Evolutionary conservation across 2,888 invertebrate genomes (phyloP), one percentile per base, ranked within the genome.

Genomic region (Thysanoteuthis rhombus): DNA sequence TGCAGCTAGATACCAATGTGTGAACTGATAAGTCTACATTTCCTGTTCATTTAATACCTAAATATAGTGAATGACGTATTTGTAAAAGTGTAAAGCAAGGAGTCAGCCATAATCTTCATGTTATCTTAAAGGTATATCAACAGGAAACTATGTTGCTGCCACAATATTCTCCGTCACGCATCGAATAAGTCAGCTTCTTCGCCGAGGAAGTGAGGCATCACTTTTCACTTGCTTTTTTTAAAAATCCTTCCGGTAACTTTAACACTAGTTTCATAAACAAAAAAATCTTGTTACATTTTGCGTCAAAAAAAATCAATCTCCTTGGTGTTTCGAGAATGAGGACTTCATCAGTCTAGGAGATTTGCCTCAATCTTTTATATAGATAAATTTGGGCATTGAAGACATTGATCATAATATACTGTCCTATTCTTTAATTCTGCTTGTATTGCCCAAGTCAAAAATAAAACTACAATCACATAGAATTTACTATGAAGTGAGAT

Each of bases 81-180:
- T 75, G n/a, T 75, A n/a, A 75, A 75, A 75, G 75, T 75, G 75
- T 75, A 75, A 75, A 75, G 75, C 75, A 75, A 75, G 36, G 75
- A 75, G 75, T 75, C 75, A 75, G 75, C n/a, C 75, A 75, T 75
- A n/a, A 75, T 75, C 75, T 75, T 75, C 12, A n/a, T 75, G 75
- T 75, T 75, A 75, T 75, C 75, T 75, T 75, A 75, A 75, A 75
- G 75, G 75, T 75, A 75, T 75, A 75, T 75, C 75, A 75, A 75
- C 75, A 75, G 75, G 75, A 75, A 75, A 75, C 75, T 75, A 75
- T 75, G 75, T 10, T 75, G n/a, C n/a, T 75, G 36, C 75, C 75
- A 75, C 75, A 75, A 75, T 75, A 75, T 75, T n/a, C n/a, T 36
- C n/a, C 75, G 75, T 75, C 75, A 75, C n/a, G 75, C 75, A n/a